phyloP scores from a whole-genome alignment of 2,797 vertebrate genomes.

The Falco columbarius region DNA sequence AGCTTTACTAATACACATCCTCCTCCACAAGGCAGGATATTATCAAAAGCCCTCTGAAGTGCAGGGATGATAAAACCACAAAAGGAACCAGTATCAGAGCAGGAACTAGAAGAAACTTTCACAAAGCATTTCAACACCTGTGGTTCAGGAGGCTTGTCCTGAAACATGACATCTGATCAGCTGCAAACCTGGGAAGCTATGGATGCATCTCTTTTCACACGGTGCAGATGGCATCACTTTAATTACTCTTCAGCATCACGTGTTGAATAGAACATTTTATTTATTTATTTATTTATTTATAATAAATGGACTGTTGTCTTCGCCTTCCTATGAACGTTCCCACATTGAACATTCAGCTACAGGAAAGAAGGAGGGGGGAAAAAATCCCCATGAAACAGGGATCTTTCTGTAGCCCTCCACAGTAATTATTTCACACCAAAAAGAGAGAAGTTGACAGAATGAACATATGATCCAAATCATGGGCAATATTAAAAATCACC shows the following conservation, averaged over 20 bases:
- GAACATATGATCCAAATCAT: constrained; percentile 67
- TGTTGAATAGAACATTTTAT: neutral
- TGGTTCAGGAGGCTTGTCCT: neutral
- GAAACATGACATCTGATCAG: neutral
- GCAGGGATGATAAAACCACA: neutral
- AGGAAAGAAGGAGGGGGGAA: neutral
- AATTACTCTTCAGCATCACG: constrained; percentile 33
- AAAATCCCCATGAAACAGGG: neutral
- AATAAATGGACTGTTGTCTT: constrained; percentile 34
- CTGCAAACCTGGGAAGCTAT: constrained; percentile 49
- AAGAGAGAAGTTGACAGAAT: constrained; percentile 66
- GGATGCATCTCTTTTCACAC: constrained; percentile 35
- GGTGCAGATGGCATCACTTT: constrained; percentile 58
- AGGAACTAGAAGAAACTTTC: neutral
- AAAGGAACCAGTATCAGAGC: neutral
- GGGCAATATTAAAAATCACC: constrained; percentile 9
- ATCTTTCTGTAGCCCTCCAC: constrained; percentile 23
- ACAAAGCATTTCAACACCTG: neutral
- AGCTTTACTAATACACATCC: neutral
- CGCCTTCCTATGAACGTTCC: neutral
- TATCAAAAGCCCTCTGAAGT: neutral
- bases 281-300: neutral
- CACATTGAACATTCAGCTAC: neutral
- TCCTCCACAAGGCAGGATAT: neutral
- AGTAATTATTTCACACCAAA: constrained; percentile 62